Base-by-base conservation (phyloP, 2,113 vertebrate genomes). In the Otis tarda region DNA sequence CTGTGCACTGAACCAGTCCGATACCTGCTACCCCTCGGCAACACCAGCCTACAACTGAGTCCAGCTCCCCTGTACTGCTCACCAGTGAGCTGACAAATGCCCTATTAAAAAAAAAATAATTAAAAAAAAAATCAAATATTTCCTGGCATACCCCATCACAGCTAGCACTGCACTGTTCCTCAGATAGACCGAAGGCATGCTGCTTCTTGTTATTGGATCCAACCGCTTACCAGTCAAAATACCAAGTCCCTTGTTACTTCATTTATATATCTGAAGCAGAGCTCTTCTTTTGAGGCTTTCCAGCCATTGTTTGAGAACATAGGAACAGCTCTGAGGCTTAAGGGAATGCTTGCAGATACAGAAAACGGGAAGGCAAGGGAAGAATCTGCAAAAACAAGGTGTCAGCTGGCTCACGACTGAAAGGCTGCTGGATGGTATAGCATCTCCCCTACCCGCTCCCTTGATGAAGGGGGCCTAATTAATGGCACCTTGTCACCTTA, bases 21-120 rank as follows among this genome's bases (percentile, higher is more conserved):
- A 10, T 14, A 79, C 27, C 41, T 50, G 23, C 50, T 63, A 23
- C 20, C 31, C 31, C 30, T 43, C 3, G 1, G 33, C 3, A 4
- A 50, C 28, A 45, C 7, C 53, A 73, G n/a, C 8, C 10, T 13
- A 0, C 18, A 41, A 31, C 25, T 25, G 17, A 39, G 69, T 35
- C 43, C 28, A 25, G 12, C 25, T 83, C n/a, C 8, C 23, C 31
- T 45, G 69, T 27, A 4, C 37, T 4, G 3, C 52, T 87, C 3
- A 0, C n/a, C 41, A 30, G 35, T 1, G 3, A 50, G 30, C 3
- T 21, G 59, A 53, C 1, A 9, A 75, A 59, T 10, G 6, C 17
- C 55, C 20, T 39, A 7, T 49, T 14, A 41, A 41, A 41, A 41
- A 7, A 52, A 67, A 69, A 35, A n/a, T n/a, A n/a, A n/a, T n/a